Evolutionary conservation across 2,888 invertebrate species (phyloP).

Genomic region (Ceramica pisi): DNA sequence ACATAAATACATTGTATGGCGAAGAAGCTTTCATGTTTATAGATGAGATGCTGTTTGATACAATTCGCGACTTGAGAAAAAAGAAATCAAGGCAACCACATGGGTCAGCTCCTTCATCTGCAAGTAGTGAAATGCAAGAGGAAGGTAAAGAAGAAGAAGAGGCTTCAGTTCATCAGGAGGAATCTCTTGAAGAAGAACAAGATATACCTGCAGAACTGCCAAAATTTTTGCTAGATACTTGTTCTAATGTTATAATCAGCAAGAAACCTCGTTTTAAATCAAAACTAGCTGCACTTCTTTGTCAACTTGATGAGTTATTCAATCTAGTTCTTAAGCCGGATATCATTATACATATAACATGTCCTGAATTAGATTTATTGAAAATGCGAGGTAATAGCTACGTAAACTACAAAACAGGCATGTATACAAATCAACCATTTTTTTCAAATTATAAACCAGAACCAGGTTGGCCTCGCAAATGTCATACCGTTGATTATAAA

Average conservation of each 20-base stretch:
- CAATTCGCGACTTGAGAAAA: slow-evolving; percentile 78
- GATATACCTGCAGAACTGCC: slow-evolving; percentile 78
- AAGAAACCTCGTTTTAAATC: slow-evolving; percentile 72
- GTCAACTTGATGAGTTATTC: slow-evolving; percentile 80
- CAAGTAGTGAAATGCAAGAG: slow-evolving; percentile 66
- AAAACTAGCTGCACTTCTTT: slow-evolving; percentile 73
- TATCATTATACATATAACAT: slow-evolving; percentile 90
- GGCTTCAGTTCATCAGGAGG: slow-evolving; percentile 68
- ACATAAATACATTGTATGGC: slow-evolving; percentile 71
- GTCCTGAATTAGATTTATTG: slow-evolving; percentile 89
- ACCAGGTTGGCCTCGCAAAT: slow-evolving; percentile 81
- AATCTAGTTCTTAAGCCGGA: slow-evolving; percentile 81
- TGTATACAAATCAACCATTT: slow-evolving; percentile 71
- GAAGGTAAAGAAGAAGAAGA: slow-evolving; percentile 67
- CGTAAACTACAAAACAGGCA: slow-evolving; percentile 76
- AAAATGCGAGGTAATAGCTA: slow-evolving; percentile 80
- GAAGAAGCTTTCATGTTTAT: slow-evolving; percentile 78
- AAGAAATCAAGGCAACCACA: slow-evolving; percentile 71
- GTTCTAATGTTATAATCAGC: slow-evolving; percentile 72
- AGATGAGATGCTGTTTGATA: slow-evolving; percentile 75
- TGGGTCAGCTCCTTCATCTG: slow-evolving; percentile 66
- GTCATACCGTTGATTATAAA: slow-evolving; percentile 73
- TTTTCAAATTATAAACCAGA: slow-evolving; percentile 66
- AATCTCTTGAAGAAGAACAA: slow-evolving; percentile 74
- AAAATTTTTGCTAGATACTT: slow-evolving; percentile 79